Evolutionary conservation across 2,797 vertebrate genomes (phyloP).

Genomic region (Uromys caudimaculatus): DNA sequence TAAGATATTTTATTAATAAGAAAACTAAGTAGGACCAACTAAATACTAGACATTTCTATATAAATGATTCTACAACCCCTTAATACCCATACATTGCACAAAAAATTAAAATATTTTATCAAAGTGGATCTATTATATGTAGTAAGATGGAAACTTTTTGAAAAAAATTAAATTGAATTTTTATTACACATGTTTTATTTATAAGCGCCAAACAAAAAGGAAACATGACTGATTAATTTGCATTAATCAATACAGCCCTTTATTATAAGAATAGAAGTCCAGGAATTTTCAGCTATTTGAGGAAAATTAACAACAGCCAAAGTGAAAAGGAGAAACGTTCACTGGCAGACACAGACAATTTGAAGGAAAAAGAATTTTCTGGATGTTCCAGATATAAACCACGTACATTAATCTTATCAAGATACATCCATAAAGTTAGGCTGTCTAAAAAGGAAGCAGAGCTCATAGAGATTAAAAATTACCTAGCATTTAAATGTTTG

Average conservation of each 20-base stretch:
- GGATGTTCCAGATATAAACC: neutral
- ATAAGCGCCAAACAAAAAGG: neutral
- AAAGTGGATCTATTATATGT: neutral
- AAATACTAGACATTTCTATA: conserved; percentile 44
- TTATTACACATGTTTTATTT: conserved; percentile 26
- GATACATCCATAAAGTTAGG: neutral
- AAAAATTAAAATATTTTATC: conserved; percentile 64
- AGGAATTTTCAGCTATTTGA: neutral
- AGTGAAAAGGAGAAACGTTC: neutral
- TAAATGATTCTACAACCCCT: neutral
- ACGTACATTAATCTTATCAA: neutral
- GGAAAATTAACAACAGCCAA: conserved; percentile 22
- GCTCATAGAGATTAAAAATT: neutral
- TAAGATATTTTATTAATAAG: conserved; percentile 42
- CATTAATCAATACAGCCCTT: neutral
- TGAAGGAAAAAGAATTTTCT: neutral
- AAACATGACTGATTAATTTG: neutral
- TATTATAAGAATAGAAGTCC: neutral
- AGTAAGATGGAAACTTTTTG: conserved; percentile 1
- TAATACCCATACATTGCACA: neutral
- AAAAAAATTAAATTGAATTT: conserved; percentile 27
- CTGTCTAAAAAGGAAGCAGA: neutral
- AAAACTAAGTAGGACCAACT: neutral
- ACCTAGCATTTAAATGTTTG: conserved; percentile 12
- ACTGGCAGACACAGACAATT: neutral